Evolutionary conservation across 2,113 vertebrate species (phyloP), one percentile per base, ranked within the genome.

Genomic region (Chaetops frenatus): DNA sequence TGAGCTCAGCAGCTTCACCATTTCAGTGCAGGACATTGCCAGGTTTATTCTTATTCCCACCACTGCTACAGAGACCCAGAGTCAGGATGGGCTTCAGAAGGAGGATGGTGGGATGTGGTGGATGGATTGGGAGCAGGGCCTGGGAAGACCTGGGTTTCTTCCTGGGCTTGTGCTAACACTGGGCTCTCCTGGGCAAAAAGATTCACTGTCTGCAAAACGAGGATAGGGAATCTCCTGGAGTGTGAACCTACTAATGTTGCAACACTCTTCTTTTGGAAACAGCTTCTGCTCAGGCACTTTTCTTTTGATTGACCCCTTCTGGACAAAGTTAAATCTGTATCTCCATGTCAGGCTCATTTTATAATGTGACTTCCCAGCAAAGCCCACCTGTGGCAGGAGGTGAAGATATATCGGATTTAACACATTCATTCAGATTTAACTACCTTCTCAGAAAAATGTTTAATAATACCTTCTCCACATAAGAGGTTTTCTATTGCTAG

Each of bases 401-500:
- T 54, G 64, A 90, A 28, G 66, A 38, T 85, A n/a, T 81, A n/a
- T 17, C 60, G 48, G 9, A 24, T 91, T 85, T 78, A 90, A 53
- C 23, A 48, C 47, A 67, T 60, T 78, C 6, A 25, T 71, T 94
- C 25, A 71, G 51, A 56, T 81, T 74, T 92, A 88, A 88, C 51
- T 81, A 18, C 64, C 44, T 90, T 88, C 86, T 64, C 67, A 92
- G 69, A 79, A 96, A 90, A 96, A 81, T 88, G 60, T 71, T 92
- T 83, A 21, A 44, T 86, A 81, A 47, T 67, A 36, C 36, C 45
- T 88, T 71, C 44, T 86, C n/a, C 33, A 82, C 15, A 12, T 80
- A 88, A 92, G 67, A 88, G 81, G 8, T 85, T 95, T 96, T 88
- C 48, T 80, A 10, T 95, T 91, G 66, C 87, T 91, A 23, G 27